Conservation (phyloP, 2,797 vertebrate species). For the Molossus alvarezi region DNA sequence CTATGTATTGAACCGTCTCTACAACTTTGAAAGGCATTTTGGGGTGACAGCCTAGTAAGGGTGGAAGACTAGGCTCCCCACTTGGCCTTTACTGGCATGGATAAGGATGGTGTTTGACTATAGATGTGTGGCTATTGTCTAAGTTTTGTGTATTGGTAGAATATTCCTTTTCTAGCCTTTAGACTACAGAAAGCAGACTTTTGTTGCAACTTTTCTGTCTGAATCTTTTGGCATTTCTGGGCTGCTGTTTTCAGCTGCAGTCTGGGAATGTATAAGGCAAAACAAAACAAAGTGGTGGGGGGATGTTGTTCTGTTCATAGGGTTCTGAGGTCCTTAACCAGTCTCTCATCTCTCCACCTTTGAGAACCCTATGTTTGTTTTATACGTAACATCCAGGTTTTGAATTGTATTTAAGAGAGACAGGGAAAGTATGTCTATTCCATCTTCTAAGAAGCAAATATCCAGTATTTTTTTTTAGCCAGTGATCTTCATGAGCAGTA, state of each 20-base stretch:
- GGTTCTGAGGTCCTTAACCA: not conserved
- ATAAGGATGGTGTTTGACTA: not conserved
- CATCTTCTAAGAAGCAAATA: not conserved
- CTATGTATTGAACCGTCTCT: not conserved
- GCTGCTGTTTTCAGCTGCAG: not conserved
- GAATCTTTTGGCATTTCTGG: not conserved
- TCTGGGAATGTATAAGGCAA: not conserved
- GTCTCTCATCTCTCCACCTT: not conserved
- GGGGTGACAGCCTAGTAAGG: not conserved
- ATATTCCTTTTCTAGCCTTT: not conserved
- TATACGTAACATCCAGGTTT: not conserved
- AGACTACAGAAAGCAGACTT: not conserved
- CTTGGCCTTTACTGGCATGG: not conserved
- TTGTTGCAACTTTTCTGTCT: not conserved
- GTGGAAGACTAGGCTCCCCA: not conserved
- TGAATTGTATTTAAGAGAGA: constrained; percentile 5
- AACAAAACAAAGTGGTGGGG: not conserved
- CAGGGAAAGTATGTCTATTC: not conserved
- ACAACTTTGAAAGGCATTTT: not conserved
- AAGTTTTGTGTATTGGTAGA: constrained; percentile 19
- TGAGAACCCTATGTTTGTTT: not conserved
- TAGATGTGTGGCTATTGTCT: not conserved
- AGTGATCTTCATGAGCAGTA: not conserved
- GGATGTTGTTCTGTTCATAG: not conserved
- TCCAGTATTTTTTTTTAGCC: not conserved